Base-by-base conservation (phyloP, 2,113 vertebrate genomes). In the Copsychus sechellarum region DNA sequence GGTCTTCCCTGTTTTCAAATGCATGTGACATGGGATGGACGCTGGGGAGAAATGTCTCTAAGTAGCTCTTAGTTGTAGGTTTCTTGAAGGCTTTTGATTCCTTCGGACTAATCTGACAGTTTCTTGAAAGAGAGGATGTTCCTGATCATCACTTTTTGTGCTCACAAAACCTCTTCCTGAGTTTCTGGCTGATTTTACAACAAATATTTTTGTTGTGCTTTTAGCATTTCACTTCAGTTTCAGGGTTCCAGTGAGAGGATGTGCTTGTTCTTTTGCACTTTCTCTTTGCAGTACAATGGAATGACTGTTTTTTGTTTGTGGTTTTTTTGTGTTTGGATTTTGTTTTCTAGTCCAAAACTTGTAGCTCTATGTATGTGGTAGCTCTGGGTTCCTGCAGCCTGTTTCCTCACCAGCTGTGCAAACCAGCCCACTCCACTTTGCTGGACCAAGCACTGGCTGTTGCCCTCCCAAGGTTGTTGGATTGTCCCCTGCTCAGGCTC, bases 11-110 rank as follows among this genome's bases (percentile, higher is more conserved):
- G 18, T 73, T 84, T 60, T 58, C 29, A 70, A 48, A 40, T 31
- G 18, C 25, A 6, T 4, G 6, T 71, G 17, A 62, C 8, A 7
- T 0, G 0, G 40, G 24, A 48, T 42, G 76, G 42, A 31, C 24
- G 6, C 3, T 73, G 58, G 51, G 58, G 51, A 50, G 45, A 34
- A 81, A 84, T 8, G 2, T 43, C n/a, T 62, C 43, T 9, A 45
- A 45, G 69, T 17, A 45, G 23, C 36, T 58, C 43, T 45, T 81
- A 24, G 7, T 7, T 67, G 11, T 38, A 40, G 53, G 23, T 67
- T 88, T 74, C 45, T 53, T 51, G 29, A 58, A 67, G 45, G 12
- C 45, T 74, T 81, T 81, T 74, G 53, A 53, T 36, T 71, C 36
- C 47, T 80, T 51, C 80, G 53, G 26, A 38, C 31, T 56, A 10